Evolutionary conservation across 2,797 vertebrate species (phyloP).

Genomic region (Muraenolepis orangiensis): DNA sequence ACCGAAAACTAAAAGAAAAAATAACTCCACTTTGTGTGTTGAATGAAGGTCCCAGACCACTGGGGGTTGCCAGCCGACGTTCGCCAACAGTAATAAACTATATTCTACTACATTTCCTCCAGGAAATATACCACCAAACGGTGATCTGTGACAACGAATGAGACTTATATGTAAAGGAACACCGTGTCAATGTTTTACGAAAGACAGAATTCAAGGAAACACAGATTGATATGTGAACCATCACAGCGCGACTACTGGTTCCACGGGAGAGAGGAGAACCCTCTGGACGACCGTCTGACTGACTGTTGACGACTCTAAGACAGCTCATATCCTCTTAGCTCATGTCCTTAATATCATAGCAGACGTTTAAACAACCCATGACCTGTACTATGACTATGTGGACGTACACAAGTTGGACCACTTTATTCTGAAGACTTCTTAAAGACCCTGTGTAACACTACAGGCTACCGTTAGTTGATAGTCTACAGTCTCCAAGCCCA

Average conservation of each 20-base stretch:
- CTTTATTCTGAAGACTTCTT: slow-evolving; percentile 21
- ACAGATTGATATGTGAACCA: background rate
- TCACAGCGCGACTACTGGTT: background rate
- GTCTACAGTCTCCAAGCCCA: slow-evolving; percentile 1
- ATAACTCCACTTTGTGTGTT: slow-evolving; percentile 19
- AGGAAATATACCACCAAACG: background rate
- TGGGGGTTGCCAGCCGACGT: background rate
- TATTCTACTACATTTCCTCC: background rate
- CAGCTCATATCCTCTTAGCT: background rate
- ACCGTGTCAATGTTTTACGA: background rate
- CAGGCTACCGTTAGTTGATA: background rate
- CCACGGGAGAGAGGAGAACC: background rate
- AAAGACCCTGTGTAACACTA: background rate
- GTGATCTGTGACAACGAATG: background rate
- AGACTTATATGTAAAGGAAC: background rate
- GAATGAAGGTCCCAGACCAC: background rate
- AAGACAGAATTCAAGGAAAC: background rate
- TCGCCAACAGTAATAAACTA: background rate
- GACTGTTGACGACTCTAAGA: background rate
- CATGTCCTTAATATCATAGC: background rate
- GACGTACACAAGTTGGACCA: slow-evolving; percentile 25
- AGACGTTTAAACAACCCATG: background rate
- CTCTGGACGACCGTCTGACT: background rate
- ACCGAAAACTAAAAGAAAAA: slow-evolving; percentile 9
- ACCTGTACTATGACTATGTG: background rate